Evolutionary conservation across 2,888 invertebrate species (phyloP).

Genomic region (Julus scanicus): DNA sequence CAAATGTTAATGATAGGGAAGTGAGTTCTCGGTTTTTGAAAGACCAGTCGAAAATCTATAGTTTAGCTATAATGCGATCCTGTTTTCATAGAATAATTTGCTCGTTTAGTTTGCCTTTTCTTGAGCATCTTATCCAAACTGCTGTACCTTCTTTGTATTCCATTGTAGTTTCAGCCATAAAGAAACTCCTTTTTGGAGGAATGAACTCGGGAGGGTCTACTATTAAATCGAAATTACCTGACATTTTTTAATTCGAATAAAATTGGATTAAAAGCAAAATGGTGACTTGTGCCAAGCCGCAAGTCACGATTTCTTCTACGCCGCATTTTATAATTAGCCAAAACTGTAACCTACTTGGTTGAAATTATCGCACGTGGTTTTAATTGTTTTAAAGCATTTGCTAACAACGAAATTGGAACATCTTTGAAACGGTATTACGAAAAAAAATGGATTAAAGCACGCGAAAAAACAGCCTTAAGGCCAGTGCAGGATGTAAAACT

Average conservation of each 20-base stretch:
- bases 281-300: background rate
- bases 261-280: slow-evolving; percentile 28
- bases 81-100: background rate
- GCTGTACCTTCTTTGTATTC: background rate
- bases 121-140: background rate
- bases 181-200: slow-evolving; percentile 10
- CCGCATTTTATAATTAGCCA: background rate
- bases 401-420: background rate
- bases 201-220: slow-evolving; percentile 28
- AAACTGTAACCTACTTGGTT: background rate
- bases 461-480: background rate
- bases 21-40: background rate
- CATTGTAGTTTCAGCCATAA: background rate
- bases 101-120: background rate
- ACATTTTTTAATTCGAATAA: slow-evolving; percentile 25
- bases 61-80: background rate
- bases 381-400: background rate
- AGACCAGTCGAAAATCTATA: background rate
- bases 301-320: slow-evolving; percentile 7
- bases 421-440: background rate
- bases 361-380: slow-evolving; percentile 33
- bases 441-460: background rate
- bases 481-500: background rate
- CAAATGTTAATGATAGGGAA: background rate
- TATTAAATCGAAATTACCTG: slow-evolving; percentile 7